phyloP scores from a whole-genome alignment of 1,140 invertebrate genomes.

The Aphelinus certus region DNA sequence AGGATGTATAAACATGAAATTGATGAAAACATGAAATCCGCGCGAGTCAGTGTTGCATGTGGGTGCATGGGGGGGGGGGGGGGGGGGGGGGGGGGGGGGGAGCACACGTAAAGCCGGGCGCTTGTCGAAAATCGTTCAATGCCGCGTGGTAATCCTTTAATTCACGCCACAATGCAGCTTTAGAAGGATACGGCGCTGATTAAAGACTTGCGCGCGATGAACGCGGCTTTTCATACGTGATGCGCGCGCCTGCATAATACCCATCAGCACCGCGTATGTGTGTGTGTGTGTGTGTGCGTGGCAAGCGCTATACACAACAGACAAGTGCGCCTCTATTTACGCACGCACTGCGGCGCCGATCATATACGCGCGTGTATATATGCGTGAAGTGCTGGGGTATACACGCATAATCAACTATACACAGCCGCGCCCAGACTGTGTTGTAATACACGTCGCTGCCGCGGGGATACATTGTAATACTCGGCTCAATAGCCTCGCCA shows the following conservation, averaged over 20 bases:
- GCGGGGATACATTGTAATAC: too few species aligned
- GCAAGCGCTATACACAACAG: background rate
- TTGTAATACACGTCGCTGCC: too few species aligned
- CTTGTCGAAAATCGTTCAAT: constrained; percentile 4
- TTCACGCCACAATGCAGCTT: constrained; percentile 22
- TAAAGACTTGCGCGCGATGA: constrained; percentile 17
- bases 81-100: too few species aligned
- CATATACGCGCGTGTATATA: background rate
- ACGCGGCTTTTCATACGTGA: constrained; percentile 14
- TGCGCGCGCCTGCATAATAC: background rate
- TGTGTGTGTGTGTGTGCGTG: background rate
- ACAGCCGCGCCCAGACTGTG: too few species aligned
- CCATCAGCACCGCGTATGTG: constrained; percentile 3
- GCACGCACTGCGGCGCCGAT: constrained; percentile 33
- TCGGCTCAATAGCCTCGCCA: too few species aligned
- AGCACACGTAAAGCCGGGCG: too few species aligned
- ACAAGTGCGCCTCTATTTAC: constrained; percentile 33
- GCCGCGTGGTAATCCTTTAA: constrained; percentile 25
- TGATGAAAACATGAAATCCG: too few species aligned
- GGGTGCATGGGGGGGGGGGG: too few species aligned
- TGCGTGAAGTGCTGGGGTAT: background rate
- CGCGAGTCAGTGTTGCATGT: too few species aligned
- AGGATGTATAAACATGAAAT: too few species aligned
- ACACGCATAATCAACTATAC: background rate
- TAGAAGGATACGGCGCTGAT: constrained; percentile 5